Evolutionary conservation across 2,113 vertebrate genomes (phyloP).

Genomic region (Orycteropus afer): DNA sequence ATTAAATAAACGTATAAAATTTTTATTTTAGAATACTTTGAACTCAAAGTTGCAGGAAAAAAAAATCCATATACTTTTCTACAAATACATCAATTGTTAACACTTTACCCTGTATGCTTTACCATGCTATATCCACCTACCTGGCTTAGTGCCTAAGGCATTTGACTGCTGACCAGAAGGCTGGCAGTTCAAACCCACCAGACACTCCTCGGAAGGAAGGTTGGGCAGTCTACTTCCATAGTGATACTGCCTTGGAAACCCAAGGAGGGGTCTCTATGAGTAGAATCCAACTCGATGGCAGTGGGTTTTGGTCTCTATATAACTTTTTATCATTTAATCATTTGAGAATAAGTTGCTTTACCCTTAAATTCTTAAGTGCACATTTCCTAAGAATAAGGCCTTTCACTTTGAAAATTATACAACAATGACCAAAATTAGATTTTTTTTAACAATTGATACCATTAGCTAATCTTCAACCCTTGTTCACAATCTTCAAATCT

Average conservation of each 20-base stretch:
- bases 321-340: background rate
- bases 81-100: background rate
- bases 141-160: too few relatives aligned
- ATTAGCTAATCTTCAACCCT: background rate
- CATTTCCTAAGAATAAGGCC: background rate
- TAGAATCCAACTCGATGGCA: too few relatives aligned
- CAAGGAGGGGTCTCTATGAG: too few relatives aligned
- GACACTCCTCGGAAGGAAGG: too few relatives aligned
- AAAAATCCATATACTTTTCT: background rate
- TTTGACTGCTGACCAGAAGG: too few relatives aligned
- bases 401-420: background rate
- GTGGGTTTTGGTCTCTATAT: too few relatives aligned
- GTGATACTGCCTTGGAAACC: too few relatives aligned
- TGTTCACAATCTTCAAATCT: background rate
- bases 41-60: background rate
- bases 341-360: background rate
- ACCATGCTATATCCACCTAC: background rate
- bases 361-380: background rate
- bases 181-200: too few relatives aligned
- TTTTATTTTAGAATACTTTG: constrained; percentile 32
- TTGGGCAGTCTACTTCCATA: too few relatives aligned
- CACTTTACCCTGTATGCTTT: background rate
- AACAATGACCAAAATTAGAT: background rate
- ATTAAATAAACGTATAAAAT: background rate
- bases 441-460: background rate